These are phyloP conservation scores for Drosophila gaucha DNA, from an alignment of 2,888 invertebrate species.

Conservation along the genomic window DNA sequence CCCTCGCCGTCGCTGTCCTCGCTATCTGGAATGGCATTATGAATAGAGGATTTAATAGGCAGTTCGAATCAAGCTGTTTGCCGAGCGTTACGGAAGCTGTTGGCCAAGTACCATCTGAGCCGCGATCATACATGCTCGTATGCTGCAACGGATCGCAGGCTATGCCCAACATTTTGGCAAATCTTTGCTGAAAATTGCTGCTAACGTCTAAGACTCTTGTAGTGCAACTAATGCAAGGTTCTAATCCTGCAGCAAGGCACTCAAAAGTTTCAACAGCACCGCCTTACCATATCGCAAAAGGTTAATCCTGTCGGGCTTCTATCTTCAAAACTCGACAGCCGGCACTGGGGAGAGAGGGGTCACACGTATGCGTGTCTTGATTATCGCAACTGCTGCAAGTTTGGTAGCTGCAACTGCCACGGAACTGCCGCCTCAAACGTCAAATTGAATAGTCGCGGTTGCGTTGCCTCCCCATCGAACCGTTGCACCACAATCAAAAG, in stretches of 20 bases:
- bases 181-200: background rate
- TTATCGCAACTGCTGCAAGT: slow-evolving; percentile 58
- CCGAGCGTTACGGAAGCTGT: slow-evolving; percentile 77
- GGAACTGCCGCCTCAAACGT: slow-evolving; percentile 54
- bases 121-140: slow-evolving; percentile 88
- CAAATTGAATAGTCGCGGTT: slow-evolving; percentile 79
- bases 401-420: slow-evolving; percentile 55
- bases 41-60: background rate
- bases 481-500: background rate
- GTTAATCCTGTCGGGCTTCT: slow-evolving; percentile 52
- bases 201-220: slow-evolving; percentile 77
- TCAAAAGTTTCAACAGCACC: slow-evolving; percentile 45
- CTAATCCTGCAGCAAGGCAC: slow-evolving; percentile 51
- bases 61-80: background rate
- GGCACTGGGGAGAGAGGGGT: background rate
- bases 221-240: slow-evolving; percentile 33
- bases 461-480: slow-evolving; percentile 51
- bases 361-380: slow-evolving; percentile 50
- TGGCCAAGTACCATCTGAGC: slow-evolving; percentile 62
- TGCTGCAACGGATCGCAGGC: slow-evolving; percentile 86
- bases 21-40: slow-evolving; percentile 88
- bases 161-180: slow-evolving; percentile 82
- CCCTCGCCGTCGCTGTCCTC: slow-evolving; percentile 97
- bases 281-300: slow-evolving; percentile 22
- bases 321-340: slow-evolving; percentile 55